These are phyloP conservation scores for Rhorus exstirpatorius DNA, from an alignment of 2,888 invertebrate species.

Conservation along the genomic window DNA sequence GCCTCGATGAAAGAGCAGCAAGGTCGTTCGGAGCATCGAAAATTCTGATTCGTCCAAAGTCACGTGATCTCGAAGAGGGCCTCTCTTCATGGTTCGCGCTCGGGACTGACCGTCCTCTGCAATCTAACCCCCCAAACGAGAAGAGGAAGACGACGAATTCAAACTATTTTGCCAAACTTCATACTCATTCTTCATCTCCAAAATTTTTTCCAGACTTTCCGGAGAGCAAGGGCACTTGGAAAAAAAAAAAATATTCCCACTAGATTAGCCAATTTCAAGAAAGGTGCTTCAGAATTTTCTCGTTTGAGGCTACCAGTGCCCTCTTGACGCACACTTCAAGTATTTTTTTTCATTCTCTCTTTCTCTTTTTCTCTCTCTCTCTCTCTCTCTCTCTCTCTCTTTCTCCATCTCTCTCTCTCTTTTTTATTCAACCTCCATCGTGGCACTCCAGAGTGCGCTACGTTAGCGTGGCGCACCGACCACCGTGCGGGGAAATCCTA, in stretches of 20 bases:
- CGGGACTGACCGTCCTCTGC: background rate
- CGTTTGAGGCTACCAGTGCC: too few species aligned
- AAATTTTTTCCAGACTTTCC: too few species aligned
- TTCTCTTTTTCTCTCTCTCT: background rate
- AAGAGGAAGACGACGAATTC: background rate
- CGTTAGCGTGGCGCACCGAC: conserved; percentile 31
- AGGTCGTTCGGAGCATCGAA: background rate
- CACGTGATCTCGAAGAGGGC: background rate
- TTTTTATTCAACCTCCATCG: background rate
- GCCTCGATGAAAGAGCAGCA: too few species aligned
- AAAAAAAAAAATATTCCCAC: background rate
- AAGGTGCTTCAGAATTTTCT: too few species aligned
- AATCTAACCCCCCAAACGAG: conserved; percentile 1
- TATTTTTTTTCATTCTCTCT: background rate
- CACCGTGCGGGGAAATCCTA: conserved; percentile 42
- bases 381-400: conserved; percentile 4
- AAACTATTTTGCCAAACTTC: background rate
- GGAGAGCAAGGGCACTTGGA: background rate
- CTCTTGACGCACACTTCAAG: conserved; percentile 21
- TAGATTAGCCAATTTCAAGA: background rate
- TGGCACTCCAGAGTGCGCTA: conserved; percentile 50
- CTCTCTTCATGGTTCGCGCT: background rate
- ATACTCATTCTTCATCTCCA: too few species aligned
- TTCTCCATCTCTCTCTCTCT: background rate
- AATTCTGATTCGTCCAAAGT: too few species aligned